Evolutionary conservation across 2,888 invertebrate species (phyloP).

Genomic region (Priocnemis perturbator): DNA sequence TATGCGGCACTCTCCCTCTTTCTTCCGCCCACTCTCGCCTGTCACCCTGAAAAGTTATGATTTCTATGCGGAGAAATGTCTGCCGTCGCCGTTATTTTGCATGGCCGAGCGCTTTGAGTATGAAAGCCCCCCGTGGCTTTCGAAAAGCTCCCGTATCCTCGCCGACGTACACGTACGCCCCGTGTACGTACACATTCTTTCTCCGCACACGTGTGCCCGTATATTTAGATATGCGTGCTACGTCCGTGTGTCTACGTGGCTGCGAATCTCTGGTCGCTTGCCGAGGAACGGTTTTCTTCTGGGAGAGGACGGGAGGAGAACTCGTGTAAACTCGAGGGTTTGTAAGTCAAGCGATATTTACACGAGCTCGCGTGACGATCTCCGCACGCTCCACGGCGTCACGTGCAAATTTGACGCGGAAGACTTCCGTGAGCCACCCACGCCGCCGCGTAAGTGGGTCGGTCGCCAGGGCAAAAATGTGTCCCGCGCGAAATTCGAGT

Average conservation of each 20-base stretch:
- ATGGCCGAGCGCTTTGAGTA: slow-evolving; percentile 11
- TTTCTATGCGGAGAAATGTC: slow-evolving; percentile 5
- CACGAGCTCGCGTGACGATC: slow-evolving; percentile 25
- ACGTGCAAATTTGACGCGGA: slow-evolving; percentile 21
- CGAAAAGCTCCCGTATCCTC: slow-evolving; percentile 30
- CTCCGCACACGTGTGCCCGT: no score
- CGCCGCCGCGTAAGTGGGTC: neutral
- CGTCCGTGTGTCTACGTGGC: no score
- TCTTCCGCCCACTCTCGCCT: slow-evolving; percentile 7
- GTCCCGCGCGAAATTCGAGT: no score
- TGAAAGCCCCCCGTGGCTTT: slow-evolving; percentile 24
- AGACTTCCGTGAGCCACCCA: neutral
- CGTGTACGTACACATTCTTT: no score
- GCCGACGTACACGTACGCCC: slow-evolving; percentile 4
- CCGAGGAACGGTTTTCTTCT: no score
- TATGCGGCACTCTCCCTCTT: slow-evolving; percentile 17
- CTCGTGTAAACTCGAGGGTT: neutral
- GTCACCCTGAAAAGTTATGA: slow-evolving; percentile 16
- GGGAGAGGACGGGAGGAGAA: neutral
- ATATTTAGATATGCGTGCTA: no score
- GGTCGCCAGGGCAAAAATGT: no score
- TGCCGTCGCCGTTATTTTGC: slow-evolving; percentile 9
- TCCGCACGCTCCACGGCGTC: slow-evolving; percentile 25
- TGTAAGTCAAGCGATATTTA: slow-evolving; percentile 4
- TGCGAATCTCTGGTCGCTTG: no score